Base-by-base conservation (phyloP, 2,888 invertebrate genomes). In the Melieria crassipennis region DNA sequence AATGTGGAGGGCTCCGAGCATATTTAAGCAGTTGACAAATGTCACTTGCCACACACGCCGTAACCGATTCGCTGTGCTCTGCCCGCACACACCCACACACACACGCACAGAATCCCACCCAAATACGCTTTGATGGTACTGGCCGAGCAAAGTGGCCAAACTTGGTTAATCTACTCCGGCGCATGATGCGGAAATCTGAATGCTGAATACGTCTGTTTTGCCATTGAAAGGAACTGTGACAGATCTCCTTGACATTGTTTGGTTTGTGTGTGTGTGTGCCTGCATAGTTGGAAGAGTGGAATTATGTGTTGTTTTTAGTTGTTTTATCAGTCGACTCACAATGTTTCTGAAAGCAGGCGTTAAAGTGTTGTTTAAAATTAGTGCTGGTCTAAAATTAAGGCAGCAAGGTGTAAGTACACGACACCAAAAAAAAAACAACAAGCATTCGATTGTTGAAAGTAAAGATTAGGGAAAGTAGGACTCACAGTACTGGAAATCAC, bases 11-110 rank as follows among this genome's bases (percentile, higher is more conserved):
- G 30, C 30, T 30, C 30, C 30, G 30, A 57, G 30, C 57, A 57
- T 57, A 30, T 57, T 16, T 13, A 57, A 30, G 57, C 57, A 57
- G 57, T 57, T 57, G 57, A 57, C 57, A 57, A 57, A 57, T 57
- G 57, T 57, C 16, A 57, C 16, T 4, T 57, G 57, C 16, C 52
- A 52, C 52, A 52, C 13, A 13, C 5, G 7, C 7, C n/a, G 16
- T 16, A 57, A 57, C 57, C 30, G 16, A 57, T 57, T 57, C 16
- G 30, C 30, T 30, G 16, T 56, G n/a, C n/a, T 57, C 57, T 16
- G 16, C 57, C 11, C 10, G 5, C 9, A 57, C 30, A 9, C 30
- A 57, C 30, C 1, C 30, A n/a, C 16, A 6, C 30, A 57, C 5
- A 16, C 13, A n/a, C 9, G 1, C 7, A 7, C 7, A 13, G n/a